Base-by-base conservation (phyloP, 2,888 invertebrate genomes). In the Acronicta alni region DNA sequence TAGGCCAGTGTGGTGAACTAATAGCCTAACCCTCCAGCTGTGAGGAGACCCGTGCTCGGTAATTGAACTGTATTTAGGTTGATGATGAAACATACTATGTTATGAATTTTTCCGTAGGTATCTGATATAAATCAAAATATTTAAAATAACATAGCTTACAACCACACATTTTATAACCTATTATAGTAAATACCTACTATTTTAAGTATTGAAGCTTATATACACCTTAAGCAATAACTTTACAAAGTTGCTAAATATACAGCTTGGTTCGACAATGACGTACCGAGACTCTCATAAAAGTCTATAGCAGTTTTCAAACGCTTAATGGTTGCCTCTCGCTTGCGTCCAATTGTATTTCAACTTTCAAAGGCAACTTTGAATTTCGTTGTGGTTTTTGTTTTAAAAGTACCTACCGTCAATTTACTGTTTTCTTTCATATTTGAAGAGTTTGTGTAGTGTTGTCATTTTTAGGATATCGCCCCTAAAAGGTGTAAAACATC, bases 171-270 rank as follows among this genome's bases (percentile, higher is more conserved):
- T n/a, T n/a, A n/a, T n/a, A n/a, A n/a, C n/a, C n/a, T n/a, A n/a
- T n/a, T n/a, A n/a, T n/a, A n/a, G n/a, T n/a, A n/a, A n/a, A n/a
- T n/a, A n/a, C n/a, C n/a, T n/a, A n/a, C n/a, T 30, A n/a, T 30
- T 30, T 30, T 5, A 35, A 35, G n/a, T 35, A 35, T 14, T n/a
- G 35, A n/a, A 35, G n/a, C n/a, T n/a, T n/a, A n/a, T 6, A 35
- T 35, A 35, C 35, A 35, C 69, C 73, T 76, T 76, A 59, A 61
- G 72, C 75, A 74, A 77, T 81, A 79, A 82, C 71, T 74, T 77
- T 67, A 85, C 86, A 84, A 84, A 82, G 82, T 86, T 80, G 74
- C 80, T 77, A 79, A 85, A 83, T 84, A 82, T 81, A 82, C 71
- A 79, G 71, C 72, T 71, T 65, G 66, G 39, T 58, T 82, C 75